Base-by-base conservation (phyloP, 2,797 vertebrate genomes). In the Girardinus metallicus region DNA sequence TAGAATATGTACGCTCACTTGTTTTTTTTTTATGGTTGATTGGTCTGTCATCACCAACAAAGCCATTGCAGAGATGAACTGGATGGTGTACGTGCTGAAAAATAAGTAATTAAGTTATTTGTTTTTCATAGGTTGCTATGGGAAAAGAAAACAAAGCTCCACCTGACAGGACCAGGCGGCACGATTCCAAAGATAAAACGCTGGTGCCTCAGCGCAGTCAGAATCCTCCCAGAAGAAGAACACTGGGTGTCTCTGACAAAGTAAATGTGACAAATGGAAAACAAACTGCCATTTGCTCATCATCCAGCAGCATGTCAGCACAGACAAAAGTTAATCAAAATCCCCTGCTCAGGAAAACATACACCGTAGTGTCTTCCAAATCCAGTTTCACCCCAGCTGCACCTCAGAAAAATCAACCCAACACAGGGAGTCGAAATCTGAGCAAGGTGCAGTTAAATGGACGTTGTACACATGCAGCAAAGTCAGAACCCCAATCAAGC, bases 121-220 rank as follows among this genome's bases (percentile, higher is more conserved):
- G 44, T 26, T 74, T 73, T 64, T 82, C 3, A 41, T 85, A 96
- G 95, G 62, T 64, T 53, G 8, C 26, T 43, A 62, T 2, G 1
- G 93, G 80, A 57, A 96, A 96, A 80, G 95, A 96, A 78, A 96
- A 96, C 80, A 75, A 77, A 21, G 75, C 36, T 57, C 81, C 87
- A 29, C 29, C 43, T 8, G 46, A 64, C 1, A 57, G 16, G 47
- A 18, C 49, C 1, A 87, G 46, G 73, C 18, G 46, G 31, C 36
- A 74, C 11, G 4, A 3, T 34, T 51, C 43, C 44, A 86, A 89
- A 82, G 21, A 62, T 66, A 49, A 68, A 34, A 34, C 68, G 13
- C 0, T 76, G 70, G 36, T 4, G 6, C 29, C 60, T 76, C 81
- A 76, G 4, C 39, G 68, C 15, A 75, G 47, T n/a, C 62, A 51